A percentile compares a stretch with the other conserved stretches of the same genome.
Evolutionary conservation across 2,888 invertebrate genomes (phyloP).

Genomic region (Melieria crassipennis): DNA sequence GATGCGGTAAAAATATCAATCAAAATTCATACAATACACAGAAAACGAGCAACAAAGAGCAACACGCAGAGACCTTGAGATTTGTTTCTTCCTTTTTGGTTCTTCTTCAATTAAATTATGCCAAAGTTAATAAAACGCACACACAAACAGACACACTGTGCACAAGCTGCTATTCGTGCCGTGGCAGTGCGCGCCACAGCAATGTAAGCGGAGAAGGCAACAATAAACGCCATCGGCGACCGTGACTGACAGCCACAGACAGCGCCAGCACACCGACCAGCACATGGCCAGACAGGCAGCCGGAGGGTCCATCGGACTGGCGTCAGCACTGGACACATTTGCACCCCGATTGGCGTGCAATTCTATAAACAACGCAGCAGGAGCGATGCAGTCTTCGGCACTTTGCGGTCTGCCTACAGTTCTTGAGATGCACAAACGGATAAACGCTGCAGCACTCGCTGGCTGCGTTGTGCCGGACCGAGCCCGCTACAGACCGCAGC

Average conservation of each 20-base stretch:
- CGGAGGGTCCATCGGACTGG: neutral
- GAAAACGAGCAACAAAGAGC: neutral
- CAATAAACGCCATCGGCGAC: neutral
- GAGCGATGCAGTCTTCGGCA: constrained; percentile 5
- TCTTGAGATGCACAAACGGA: no score
- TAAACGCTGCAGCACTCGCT: neutral
- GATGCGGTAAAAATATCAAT: neutral
- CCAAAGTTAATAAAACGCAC: constrained; percentile 11
- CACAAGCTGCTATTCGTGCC: no score
- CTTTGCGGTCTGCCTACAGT: no score
- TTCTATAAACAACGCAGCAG: neutral
- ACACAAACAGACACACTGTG: neutral
- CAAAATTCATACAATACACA: neutral
- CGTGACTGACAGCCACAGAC: constrained; percentile 1
- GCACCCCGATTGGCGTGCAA: no score
- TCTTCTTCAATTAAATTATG: constrained; percentile 20
- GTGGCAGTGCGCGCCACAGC: no score
- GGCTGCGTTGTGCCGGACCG: neutral
- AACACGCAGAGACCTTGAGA: constrained; percentile 7
- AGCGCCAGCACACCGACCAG: neutral
- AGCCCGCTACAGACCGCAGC: neutral
- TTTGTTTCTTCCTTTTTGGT: neutral
- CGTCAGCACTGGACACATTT: constrained; percentile 1
- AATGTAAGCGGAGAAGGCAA: neutral
- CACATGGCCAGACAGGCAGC: constrained; percentile 10